A percentile compares a stretch with the other conserved stretches of the same genome.
phyloP scores from a whole-genome alignment of 2,888 invertebrate species.

The Ormyrus nitidulus region DNA sequence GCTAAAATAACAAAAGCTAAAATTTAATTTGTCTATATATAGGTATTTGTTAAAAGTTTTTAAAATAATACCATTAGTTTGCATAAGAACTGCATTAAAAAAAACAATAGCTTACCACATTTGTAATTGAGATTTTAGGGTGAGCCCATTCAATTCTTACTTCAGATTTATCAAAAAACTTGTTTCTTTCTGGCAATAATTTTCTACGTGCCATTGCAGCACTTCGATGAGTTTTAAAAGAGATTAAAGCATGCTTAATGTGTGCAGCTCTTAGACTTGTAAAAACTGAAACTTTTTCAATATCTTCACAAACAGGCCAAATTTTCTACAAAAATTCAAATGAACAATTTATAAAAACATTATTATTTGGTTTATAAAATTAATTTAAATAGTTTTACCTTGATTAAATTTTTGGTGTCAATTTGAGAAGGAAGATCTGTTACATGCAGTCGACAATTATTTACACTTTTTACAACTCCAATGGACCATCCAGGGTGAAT shows the following conservation, averaged over 20 bases:
- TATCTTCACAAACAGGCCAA: conserved; percentile 64
- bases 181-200: conserved; percentile 75
- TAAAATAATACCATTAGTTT: neutral
- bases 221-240: conserved; percentile 83
- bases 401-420: conserved; percentile 20
- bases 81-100: neutral
- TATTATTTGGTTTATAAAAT: neutral
- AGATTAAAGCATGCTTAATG: conserved; percentile 82
- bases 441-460: conserved; percentile 86
- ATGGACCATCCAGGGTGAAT: conserved; percentile 81
- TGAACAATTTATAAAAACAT: too few species aligned
- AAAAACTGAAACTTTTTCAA: conserved; percentile 67
- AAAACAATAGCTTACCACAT: conserved; percentile 66
- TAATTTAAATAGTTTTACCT: conserved; percentile 31
- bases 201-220: conserved; percentile 79
- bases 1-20: neutral
- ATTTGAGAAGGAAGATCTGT: conserved; percentile 62
- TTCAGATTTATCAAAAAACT: conserved; percentile 64
- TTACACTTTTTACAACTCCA: conserved; percentile 84
- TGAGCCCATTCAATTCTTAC: conserved; percentile 71
- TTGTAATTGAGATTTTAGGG: conserved; percentile 63
- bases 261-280: conserved; percentile 58
- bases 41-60: conserved; percentile 4
- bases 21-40: neutral
- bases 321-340: conserved; percentile 63